phyloP scores from a whole-genome alignment of 2,797 vertebrate genomes.

The Geotrypetes seraphini region DNA sequence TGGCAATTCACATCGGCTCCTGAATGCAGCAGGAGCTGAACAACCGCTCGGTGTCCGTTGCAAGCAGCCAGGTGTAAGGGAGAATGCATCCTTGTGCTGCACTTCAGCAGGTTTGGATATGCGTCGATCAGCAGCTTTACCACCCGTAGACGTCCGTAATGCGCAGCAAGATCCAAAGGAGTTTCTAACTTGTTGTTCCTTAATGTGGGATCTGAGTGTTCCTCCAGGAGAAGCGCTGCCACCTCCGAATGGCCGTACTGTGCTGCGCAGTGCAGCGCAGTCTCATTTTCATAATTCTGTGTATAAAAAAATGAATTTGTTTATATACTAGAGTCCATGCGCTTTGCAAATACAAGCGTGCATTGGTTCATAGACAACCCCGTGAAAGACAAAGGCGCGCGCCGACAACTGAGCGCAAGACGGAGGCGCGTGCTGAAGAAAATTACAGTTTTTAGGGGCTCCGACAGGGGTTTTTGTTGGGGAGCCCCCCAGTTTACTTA shows the following conservation, averaged over 20 bases:
- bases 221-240: constrained; percentile 80
- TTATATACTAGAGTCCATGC: no score
- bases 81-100: constrained; percentile 76
- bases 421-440: no score
- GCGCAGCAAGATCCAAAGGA: constrained; percentile 82
- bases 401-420: no score
- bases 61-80: constrained; percentile 88
- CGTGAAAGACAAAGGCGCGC: no score
- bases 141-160: constrained; percentile 86
- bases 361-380: no score
- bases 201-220: constrained; percentile 86
- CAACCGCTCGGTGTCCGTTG: constrained; percentile 82
- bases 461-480: no score
- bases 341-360: no score
- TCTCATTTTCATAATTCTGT: constrained; percentile 90
- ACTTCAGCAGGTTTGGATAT: constrained; percentile 85
- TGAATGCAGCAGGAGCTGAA: constrained; percentile 78
- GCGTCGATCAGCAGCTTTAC: constrained; percentile 85
- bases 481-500: no score
- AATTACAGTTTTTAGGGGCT: no score
- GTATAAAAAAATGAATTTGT: constrained; percentile 29
- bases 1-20: constrained; percentile 91
- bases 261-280: constrained; percentile 85
- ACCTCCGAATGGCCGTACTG: constrained; percentile 93
- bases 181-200: constrained; percentile 86